Evolutionary conservation across 1,140 invertebrate species (phyloP).

Genomic region (Nixonia krombeini): DNA sequence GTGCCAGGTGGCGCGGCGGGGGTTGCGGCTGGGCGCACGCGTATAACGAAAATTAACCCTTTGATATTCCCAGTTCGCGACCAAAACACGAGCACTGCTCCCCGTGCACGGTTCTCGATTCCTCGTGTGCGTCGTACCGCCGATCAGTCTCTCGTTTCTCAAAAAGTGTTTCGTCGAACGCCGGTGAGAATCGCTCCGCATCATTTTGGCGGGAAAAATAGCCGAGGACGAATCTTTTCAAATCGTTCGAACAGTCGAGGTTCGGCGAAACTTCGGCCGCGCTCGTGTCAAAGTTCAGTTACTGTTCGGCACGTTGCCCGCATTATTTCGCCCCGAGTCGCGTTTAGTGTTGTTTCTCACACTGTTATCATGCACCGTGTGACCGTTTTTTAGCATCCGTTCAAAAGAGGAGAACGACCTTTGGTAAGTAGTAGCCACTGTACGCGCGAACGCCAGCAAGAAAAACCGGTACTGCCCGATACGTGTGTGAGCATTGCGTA

Average conservation of each 20-base stretch:
- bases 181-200: slow-evolving; percentile 1
- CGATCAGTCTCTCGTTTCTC: no score
- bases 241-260: no score
- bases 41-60: slow-evolving; percentile 58
- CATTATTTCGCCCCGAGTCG: background rate
- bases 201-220: no score
- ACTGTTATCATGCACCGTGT: slow-evolving; percentile 52
- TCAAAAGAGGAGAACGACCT: slow-evolving; percentile 42
- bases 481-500: background rate
- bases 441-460: background rate
- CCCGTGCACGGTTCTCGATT: slow-evolving; percentile 30
- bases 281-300: slow-evolving; percentile 8
- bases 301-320: background rate
- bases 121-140: slow-evolving; percentile 13
- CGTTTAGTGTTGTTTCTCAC: slow-evolving; percentile 22
- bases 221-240: no score
- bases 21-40: slow-evolving; percentile 50
- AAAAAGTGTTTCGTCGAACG: no score
- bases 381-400: slow-evolving; percentile 66
- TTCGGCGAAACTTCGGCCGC: slow-evolving; percentile 24
- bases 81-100: slow-evolving; percentile 42
- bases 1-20: slow-evolving; percentile 14
- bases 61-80: slow-evolving; percentile 27
- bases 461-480: background rate
- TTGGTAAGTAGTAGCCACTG: slow-evolving; percentile 51